Base-by-base conservation (phyloP, 2,797 vertebrate genomes). In the Semaprochilodus insignis region DNA sequence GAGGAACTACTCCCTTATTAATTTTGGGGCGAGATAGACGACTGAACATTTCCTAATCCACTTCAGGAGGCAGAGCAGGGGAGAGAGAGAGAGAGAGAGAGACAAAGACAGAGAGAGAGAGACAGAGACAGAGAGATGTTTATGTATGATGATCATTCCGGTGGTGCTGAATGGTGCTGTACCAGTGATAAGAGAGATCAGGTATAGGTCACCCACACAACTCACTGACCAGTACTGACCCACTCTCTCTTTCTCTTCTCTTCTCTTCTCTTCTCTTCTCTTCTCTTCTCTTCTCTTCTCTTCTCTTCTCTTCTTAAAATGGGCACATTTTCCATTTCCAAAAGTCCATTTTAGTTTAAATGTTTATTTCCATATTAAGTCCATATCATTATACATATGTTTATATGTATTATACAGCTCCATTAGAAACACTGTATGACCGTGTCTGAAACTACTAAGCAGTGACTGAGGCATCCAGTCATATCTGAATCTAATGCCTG, bases 11-110 rank as follows among this genome's bases (percentile, higher is more conserved):
- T 78, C 77, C 0, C 88, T 71, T 78, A 81, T 84, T 85, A 54
- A 85, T 86, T 87, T 86, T 36, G 86, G 88, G 85, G 87, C 82
- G 86, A 83, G 86, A 91, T 88, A 86, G 90, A 86, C n/a, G 40
- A 69, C 81, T 87, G 83, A 91, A 91, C 90, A 80, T 90, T 88
- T 89, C 84, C 62, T 86, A 83, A 90, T 92, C 87, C 88, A 67
- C 87, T 90, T 71, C 55, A 27, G 40, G 66, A 62, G 34, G 62
- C 52, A 67, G 63, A 59, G 36, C 21, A 2, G 19, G 11, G 11
- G n/a, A 87, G 59, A 21, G 54, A 82, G 27, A 67, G 66, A 31
- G 62, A 72, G 48, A 55, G 70, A 73, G 69, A n/a, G 66, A 21
- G 31, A 31, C 1, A 44, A 4, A 44, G 40, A 44, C 2, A 48